Percentiles rank a stretch among this genome's conserved stretches.
Evolutionary conservation across 1,140 invertebrate genomes (phyloP).

Genomic region (Muscidifurax raptorellus): DNA sequence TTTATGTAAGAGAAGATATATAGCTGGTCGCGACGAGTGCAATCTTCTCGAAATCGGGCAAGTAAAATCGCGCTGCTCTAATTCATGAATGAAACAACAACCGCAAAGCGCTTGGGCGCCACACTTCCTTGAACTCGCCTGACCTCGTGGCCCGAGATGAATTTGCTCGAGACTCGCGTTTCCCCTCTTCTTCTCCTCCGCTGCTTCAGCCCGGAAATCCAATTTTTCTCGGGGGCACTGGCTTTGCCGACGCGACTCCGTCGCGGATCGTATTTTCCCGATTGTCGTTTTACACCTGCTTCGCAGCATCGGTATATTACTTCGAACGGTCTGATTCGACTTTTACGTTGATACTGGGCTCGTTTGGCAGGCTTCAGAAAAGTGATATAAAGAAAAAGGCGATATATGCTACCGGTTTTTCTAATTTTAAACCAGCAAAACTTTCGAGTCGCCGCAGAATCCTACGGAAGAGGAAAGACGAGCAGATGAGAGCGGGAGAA

Average conservation of each 20-base stretch:
- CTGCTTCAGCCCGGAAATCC: not conserved
- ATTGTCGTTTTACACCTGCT: not conserved
- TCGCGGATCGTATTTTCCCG: not conserved
- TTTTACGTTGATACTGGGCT: too few species aligned
- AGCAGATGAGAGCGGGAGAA: not conserved
- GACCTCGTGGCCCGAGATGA: not conserved
- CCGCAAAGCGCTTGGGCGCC: not conserved
- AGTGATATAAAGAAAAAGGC: too few species aligned
- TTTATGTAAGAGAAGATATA: too few species aligned
- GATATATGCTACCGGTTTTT: not conserved
- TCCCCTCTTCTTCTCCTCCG: not conserved
- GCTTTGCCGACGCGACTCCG: not conserved
- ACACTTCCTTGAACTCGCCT: not conserved
- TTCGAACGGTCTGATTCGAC: not conserved
- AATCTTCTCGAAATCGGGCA: not conserved
- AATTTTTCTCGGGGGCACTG: not conserved
- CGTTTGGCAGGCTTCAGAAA: too few species aligned
- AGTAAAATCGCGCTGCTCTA: not conserved
- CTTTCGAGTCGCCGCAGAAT: not conserved
- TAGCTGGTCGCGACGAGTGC: not conserved
- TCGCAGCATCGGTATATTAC: not conserved
- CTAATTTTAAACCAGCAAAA: not conserved
- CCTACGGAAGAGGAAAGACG: too few species aligned
- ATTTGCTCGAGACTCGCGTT: not conserved
- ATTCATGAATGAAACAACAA: conserved; percentile 20